A percentile compares a stretch with the other conserved stretches of the same genome.
Conservation (phyloP, 2,888 invertebrate genomes). For the Eupithecia subfuscata region DNA sequence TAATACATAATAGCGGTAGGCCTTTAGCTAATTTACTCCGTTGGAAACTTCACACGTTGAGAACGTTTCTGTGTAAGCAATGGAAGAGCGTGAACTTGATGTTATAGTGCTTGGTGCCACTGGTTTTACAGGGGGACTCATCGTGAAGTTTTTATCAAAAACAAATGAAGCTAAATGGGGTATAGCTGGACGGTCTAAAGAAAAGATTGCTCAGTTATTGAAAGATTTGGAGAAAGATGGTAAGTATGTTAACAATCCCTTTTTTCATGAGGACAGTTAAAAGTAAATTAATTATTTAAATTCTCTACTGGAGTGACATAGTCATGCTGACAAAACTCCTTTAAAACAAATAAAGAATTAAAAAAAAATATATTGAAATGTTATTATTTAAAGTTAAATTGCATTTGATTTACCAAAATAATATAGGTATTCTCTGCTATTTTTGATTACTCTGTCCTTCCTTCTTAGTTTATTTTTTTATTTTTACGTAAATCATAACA, state of each 20-base stretch:
- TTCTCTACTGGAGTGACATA: too few relatives aligned
- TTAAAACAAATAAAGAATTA: too few relatives aligned
- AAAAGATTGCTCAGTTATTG: conserved; percentile 45
- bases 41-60: background rate
- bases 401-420: too few relatives aligned
- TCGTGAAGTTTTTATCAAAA: conserved; percentile 49
- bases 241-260: conserved; percentile 12
- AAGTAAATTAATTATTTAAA: too few relatives aligned
- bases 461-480: too few relatives aligned
- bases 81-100: conserved; percentile 39
- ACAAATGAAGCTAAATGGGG: conserved; percentile 52
- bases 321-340: too few relatives aligned
- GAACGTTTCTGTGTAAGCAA: conserved; percentile 1
- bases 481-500: too few relatives aligned
- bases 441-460: too few relatives aligned
- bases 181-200: conserved; percentile 54
- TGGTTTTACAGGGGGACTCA: conserved; percentile 56
- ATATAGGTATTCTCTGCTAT: too few relatives aligned
- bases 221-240: conserved; percentile 28
- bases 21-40: background rate
- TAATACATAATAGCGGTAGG: background rate
- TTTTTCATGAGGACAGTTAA: too few relatives aligned
- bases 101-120: conserved; percentile 58
- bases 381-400: too few relatives aligned
- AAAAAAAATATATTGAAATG: too few relatives aligned